A percentile compares a stretch with the other conserved stretches of the same genome.
These are phyloP conservation scores for Sula dactylatra DNA, from an alignment of 2,113 vertebrate species.

Conservation along the genomic window DNA sequence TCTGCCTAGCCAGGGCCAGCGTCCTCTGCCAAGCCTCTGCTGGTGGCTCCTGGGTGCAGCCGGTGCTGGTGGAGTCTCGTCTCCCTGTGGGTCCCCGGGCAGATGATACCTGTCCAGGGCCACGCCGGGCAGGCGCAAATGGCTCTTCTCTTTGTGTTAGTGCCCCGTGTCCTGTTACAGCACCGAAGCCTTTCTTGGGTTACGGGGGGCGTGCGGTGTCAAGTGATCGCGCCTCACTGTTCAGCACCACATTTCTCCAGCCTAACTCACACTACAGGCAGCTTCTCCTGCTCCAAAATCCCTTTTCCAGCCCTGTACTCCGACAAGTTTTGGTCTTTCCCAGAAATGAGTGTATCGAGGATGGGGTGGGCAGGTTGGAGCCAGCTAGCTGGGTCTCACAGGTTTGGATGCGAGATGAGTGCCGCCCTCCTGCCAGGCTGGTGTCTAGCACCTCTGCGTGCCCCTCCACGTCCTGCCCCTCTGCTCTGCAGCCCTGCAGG, in stretches of 20 bases:
- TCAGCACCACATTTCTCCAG: neutral
- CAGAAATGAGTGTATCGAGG: neutral
- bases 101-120: neutral
- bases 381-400: neutral
- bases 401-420: neutral
- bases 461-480: neutral
- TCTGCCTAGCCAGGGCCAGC: neutral
- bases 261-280: neutral
- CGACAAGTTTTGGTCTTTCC: neutral
- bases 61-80: neutral
- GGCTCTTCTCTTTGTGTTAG: neutral
- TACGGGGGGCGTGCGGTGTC: neutral
- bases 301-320: neutral
- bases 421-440: neutral
- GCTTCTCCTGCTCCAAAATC: neutral
- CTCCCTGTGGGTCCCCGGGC: rapidly evolving
- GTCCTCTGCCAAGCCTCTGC: neutral
- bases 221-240: neutral
- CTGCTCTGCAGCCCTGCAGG: neutral
- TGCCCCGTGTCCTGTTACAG: conserved; percentile 23
- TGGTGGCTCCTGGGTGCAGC: neutral
- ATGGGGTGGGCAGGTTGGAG: neutral
- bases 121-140: rapidly evolving
- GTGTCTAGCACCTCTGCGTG: neutral
- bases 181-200: neutral